These are phyloP conservation scores for Mylabris phalerata DNA, from an alignment of 1,140 invertebrate genomes.

Conservation along the genomic window DNA sequence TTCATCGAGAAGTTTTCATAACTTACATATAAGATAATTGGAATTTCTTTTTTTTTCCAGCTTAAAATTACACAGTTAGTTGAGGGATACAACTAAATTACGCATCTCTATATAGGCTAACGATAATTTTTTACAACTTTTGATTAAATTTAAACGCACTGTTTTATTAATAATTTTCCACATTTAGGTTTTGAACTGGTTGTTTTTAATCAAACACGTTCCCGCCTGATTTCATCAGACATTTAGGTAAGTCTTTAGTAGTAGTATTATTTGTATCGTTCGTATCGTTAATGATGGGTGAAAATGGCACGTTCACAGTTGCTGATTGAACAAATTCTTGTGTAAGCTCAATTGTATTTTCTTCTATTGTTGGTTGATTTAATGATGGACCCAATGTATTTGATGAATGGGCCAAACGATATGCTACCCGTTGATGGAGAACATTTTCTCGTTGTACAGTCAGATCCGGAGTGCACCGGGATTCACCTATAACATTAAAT, in stretches of 20 bases:
- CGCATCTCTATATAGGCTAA: too few relatives aligned
- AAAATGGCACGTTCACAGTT: slow-evolving; percentile 21
- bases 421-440: slow-evolving; percentile 32
- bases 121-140: too few relatives aligned
- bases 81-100: too few relatives aligned
- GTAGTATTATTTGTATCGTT: slow-evolving; percentile 5
- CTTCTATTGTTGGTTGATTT: not conserved
- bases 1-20: too few relatives aligned
- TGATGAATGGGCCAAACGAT: slow-evolving; percentile 22
- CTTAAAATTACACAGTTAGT: too few relatives aligned
- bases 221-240: slow-evolving; percentile 18
- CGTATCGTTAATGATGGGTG: slow-evolving; percentile 15
- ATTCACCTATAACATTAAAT: slow-evolving; percentile 32
- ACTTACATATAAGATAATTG: too few relatives aligned
- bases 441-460: slow-evolving; percentile 41
- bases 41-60: too few relatives aligned
- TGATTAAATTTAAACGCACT: too few relatives aligned
- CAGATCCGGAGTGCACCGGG: slow-evolving; percentile 44
- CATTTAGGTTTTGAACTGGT: not conserved
- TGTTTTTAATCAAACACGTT: slow-evolving; percentile 19
- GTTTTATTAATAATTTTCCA: too few relatives aligned
- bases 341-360: slow-evolving; percentile 4
- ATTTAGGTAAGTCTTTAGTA: slow-evolving; percentile 20
- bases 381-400: not conserved
- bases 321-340: slow-evolving; percentile 17